Percentiles rank a stretch among this genome's conserved stretches.
phyloP scores from a whole-genome alignment of 2,113 vertebrate species.

The Engraulis encrasicolus region DNA sequence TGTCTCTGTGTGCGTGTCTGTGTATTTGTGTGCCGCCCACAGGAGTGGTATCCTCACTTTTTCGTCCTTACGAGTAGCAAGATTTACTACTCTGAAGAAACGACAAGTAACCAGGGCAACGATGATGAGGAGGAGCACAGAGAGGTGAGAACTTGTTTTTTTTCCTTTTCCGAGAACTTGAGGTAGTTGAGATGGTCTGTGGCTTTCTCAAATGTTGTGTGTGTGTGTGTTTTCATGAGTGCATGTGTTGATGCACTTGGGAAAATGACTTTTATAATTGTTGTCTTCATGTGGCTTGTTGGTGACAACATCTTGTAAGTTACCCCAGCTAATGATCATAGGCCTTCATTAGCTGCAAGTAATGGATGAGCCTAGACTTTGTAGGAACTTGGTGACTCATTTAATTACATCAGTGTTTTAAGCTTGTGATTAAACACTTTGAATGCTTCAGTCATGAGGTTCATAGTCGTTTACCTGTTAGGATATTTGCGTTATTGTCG shows the following conservation, averaged over 20 bases:
- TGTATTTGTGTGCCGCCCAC: neutral
- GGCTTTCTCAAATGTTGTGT: neutral
- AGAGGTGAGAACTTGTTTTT: conserved; percentile 78
- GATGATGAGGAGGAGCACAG: conserved; percentile 97
- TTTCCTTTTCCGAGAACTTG: neutral
- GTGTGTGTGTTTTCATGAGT: neutral
- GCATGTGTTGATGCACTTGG: neutral
- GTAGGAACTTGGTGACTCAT: neutral
- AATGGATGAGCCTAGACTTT: neutral
- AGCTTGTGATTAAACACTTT: neutral
- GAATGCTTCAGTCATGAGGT: neutral
- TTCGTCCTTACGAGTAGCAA: conserved; percentile 97
- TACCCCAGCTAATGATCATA: neutral
- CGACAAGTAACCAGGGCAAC: conserved; percentile 87
- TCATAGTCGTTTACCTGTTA: neutral
- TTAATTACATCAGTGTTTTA: neutral
- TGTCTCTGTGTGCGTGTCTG: neutral
- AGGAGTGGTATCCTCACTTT: conserved; percentile 99
- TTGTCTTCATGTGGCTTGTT: neutral
- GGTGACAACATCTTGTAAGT: neutral
- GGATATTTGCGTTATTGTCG: too few relatives aligned
- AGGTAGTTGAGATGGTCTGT: neutral
- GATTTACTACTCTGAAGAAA: conserved; percentile 98
- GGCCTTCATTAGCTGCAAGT: neutral
- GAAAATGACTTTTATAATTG: neutral